These are phyloP conservation scores for Pseudopodoces humilis DNA, from an alignment of 2,113 vertebrate species.

Conservation along the genomic window DNA sequence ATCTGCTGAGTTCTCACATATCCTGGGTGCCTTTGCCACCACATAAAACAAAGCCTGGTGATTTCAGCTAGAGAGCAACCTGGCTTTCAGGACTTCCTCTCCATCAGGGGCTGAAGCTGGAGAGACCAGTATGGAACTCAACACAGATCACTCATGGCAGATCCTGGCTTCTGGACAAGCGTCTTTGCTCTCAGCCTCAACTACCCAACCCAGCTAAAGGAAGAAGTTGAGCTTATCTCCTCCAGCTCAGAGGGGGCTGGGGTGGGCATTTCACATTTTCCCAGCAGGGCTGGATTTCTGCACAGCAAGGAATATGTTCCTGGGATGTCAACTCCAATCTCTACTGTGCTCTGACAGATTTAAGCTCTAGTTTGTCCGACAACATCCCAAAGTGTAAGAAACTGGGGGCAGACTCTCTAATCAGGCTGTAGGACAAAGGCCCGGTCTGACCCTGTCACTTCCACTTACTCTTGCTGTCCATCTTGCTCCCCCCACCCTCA, in stretches of 20 bases:
- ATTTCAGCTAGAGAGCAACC: not conserved
- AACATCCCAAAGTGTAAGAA: constrained; percentile 95
- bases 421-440: constrained; percentile 94
- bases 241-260: constrained; percentile 17
- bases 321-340: constrained; percentile 79
- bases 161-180: not conserved
- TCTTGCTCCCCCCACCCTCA: constrained; percentile 77
- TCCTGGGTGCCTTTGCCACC: not conserved
- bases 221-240: constrained; percentile 24
- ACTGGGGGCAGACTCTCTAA: constrained; percentile 91
- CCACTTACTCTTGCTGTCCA: constrained; percentile 90
- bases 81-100: not conserved
- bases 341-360: constrained; percentile 79
- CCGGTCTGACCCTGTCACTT: constrained; percentile 95
- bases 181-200: not conserved
- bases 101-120: not conserved
- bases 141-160: not conserved
- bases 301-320: constrained; percentile 77
- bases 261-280: constrained; percentile 65
- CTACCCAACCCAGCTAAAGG: not conserved
- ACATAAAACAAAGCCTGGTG: not conserved
- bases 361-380: constrained; percentile 91
- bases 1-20: not conserved
- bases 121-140: not conserved
- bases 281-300: constrained; percentile 75